Evolutionary conservation across 2,797 vertebrate genomes (phyloP).

Genomic region (Eleutherodactylus coqui): DNA sequence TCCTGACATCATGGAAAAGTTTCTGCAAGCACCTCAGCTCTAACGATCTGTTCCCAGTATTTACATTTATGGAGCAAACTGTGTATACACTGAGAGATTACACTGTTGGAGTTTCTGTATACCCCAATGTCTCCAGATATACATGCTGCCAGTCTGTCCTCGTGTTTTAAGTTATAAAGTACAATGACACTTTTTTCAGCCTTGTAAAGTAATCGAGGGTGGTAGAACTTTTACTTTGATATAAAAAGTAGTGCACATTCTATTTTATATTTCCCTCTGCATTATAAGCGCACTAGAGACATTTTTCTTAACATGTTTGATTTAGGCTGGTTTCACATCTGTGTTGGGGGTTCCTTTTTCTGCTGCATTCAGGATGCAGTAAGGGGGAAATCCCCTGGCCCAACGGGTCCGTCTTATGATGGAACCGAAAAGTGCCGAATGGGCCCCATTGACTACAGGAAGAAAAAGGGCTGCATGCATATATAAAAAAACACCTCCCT

Average conservation of each 20-base stretch:
- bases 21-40: conserved; percentile 14
- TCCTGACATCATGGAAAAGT: conserved; percentile 39
- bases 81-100: conserved; percentile 51
- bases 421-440: too few relatives aligned
- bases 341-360: too few relatives aligned
- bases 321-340: too few relatives aligned
- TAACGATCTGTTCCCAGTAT: conserved; percentile 23
- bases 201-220: background rate
- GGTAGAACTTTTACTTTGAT: conserved; percentile 1
- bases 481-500: too few relatives aligned
- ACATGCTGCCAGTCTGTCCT: conserved; percentile 23
- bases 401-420: too few relatives aligned
- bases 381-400: too few relatives aligned
- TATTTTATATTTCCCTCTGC: too few relatives aligned
- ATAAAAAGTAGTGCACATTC: background rate
- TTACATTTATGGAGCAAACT: conserved; percentile 38
- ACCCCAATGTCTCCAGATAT: conserved; percentile 31
- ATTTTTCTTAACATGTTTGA: too few relatives aligned
- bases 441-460: too few relatives aligned
- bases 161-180: conserved; percentile 18
- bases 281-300: too few relatives aligned
- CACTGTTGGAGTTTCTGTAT: conserved; percentile 24
- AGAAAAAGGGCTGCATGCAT: too few relatives aligned
- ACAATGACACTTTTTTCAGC: background rate
- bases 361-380: too few relatives aligned